Percentiles rank a stretch among this genome's conserved stretches.
Evolutionary conservation across 1,140 invertebrate genomes (phyloP).

Genomic region (Ceratina australensis): DNA sequence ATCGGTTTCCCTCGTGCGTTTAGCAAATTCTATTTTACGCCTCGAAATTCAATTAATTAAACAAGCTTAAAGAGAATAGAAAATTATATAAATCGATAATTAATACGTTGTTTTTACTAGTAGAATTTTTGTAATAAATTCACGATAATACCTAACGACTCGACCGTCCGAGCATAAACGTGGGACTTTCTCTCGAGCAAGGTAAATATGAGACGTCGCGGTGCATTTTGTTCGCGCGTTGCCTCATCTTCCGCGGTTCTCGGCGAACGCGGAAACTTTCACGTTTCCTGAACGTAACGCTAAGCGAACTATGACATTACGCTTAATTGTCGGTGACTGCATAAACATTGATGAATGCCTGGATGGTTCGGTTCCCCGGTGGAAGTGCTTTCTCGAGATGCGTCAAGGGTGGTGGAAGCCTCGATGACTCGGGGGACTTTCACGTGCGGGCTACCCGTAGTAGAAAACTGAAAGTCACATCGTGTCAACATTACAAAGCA

Average conservation of each 20-base stretch:
- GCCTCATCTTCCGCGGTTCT: background rate
- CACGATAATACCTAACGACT: too few relatives aligned
- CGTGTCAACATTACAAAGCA: slow-evolving; percentile 36
- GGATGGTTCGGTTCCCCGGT: slow-evolving; percentile 1
- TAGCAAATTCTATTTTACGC: slow-evolving; percentile 4
- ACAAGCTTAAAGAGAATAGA: too few relatives aligned
- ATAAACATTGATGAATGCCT: slow-evolving; percentile 47
- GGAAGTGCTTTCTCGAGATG: slow-evolving; percentile 51
- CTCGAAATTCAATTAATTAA: too few relatives aligned
- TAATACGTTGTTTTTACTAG: too few relatives aligned
- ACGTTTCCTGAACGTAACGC: slow-evolving; percentile 19
- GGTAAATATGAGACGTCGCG: background rate
- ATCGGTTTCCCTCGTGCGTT: too few relatives aligned
- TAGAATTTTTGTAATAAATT: too few relatives aligned
- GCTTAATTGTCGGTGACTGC: slow-evolving; percentile 31
- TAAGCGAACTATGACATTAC: slow-evolving; percentile 28
- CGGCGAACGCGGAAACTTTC: slow-evolving; percentile 24
- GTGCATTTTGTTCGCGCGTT: background rate
- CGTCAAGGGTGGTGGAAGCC: too few relatives aligned
- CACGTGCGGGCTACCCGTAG: slow-evolving; percentile 31
- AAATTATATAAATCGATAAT: too few relatives aligned
- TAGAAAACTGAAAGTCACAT: slow-evolving; percentile 59
- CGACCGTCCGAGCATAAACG: too few relatives aligned
- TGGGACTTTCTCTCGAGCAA: too few relatives aligned
- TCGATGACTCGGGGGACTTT: slow-evolving; percentile 54